Conservation (phyloP, 1,140 invertebrate species). For the Drosophila pandora region DNA sequence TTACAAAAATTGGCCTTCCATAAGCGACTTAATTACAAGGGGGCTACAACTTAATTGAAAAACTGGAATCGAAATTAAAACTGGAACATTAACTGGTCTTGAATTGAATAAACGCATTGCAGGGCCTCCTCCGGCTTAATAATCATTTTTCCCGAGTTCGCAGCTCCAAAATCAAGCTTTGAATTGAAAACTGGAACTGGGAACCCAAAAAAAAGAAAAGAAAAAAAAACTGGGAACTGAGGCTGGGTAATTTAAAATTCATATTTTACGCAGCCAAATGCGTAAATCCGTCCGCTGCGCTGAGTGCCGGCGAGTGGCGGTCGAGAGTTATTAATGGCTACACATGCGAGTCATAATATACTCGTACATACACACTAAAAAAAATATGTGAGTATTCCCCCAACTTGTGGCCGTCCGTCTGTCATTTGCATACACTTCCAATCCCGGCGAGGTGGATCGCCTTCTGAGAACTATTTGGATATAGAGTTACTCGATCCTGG, state of each 20-base stretch:
- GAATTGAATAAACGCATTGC: constrained; percentile 20
- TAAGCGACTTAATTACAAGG: constrained; percentile 29
- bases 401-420: not conserved
- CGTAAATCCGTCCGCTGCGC: constrained; percentile 60
- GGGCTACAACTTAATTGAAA: constrained; percentile 62
- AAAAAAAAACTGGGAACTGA: not conserved
- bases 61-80: constrained; percentile 35
- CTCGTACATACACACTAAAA: constrained; percentile 36
- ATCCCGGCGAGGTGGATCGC: not conserved
- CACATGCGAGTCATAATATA: constrained; percentile 43
- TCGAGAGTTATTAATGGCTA: constrained; percentile 71
- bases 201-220: constrained; percentile 3
- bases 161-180: constrained; percentile 5
- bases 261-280: constrained; percentile 67
- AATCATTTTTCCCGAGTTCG: constrained; percentile 9
- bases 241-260: constrained; percentile 72
- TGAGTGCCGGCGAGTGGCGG: constrained; percentile 69
- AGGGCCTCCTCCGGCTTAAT: constrained; percentile 14
- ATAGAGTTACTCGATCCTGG: constrained; percentile 30
- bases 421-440: constrained; percentile 49
- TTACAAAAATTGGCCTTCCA: constrained; percentile 22
- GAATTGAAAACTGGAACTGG: constrained; percentile 14
- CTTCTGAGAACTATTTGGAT: constrained; percentile 36
- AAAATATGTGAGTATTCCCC: constrained; percentile 12
- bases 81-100: constrained; percentile 27